A percentile compares a stretch with the other conserved stretches of the same genome.
phyloP scores from a whole-genome alignment of 2,888 invertebrate genomes.

The Abscondita cerata region DNA sequence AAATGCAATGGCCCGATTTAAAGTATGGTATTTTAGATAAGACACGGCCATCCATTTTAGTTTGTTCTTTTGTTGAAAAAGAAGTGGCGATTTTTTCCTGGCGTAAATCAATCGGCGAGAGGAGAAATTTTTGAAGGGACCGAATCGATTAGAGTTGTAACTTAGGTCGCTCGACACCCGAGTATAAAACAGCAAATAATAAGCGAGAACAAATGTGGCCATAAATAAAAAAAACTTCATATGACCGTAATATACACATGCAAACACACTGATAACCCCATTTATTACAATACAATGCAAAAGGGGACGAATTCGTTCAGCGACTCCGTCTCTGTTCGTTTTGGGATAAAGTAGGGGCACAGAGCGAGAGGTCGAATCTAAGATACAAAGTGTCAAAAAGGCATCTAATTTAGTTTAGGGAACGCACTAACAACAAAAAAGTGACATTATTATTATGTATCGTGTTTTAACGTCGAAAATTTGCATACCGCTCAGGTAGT shows the following conservation, averaged over 20 bases:
- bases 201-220: conserved; percentile 38
- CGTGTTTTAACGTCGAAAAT: conserved; percentile 35
- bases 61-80: conserved; percentile 24
- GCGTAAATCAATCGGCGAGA: conserved; percentile 19
- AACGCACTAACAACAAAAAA: conserved; percentile 28
- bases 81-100: conserved; percentile 1
- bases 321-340: conserved; percentile 13
- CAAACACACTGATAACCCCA: conserved; percentile 42
- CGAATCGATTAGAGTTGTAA: conserved; percentile 8
- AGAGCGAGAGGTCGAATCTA: background rate
- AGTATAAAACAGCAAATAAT: conserved; percentile 36
- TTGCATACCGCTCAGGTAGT: conserved; percentile 30
- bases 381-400: conserved; percentile 35
- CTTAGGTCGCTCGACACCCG: conserved; percentile 23
- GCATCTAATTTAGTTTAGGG: conserved; percentile 36
- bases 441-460: conserved; percentile 43
- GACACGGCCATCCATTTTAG: conserved; percentile 56
- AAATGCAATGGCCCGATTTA: conserved; percentile 59
- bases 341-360: background rate
- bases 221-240: conserved; percentile 40
- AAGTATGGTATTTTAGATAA: conserved; percentile 58
- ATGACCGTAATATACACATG: conserved; percentile 38
- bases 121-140: conserved; percentile 5
- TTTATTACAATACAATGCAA: conserved; percentile 33
- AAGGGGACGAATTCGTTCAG: conserved; percentile 24